Evolutionary conservation across 2,113 vertebrate species (phyloP).

Genomic region (Candoia aspera): DNA sequence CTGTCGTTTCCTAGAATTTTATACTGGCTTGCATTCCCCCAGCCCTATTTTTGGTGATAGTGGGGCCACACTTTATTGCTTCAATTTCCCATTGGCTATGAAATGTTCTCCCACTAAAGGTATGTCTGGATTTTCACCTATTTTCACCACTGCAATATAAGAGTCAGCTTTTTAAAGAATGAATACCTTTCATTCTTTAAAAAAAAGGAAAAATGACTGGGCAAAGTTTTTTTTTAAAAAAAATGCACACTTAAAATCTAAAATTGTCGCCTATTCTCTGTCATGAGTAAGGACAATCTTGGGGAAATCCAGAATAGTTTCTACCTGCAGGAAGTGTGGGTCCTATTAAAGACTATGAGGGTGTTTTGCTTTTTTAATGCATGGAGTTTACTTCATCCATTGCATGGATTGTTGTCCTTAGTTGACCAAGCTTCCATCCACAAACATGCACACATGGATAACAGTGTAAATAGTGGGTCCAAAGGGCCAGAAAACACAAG

Average conservation of each 20-base stretch:
- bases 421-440: background rate
- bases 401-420: background rate
- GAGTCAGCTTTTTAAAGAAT: background rate
- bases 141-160: background rate
- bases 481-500: background rate
- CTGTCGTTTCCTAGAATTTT: constrained; percentile 1
- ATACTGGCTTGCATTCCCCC: background rate
- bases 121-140: background rate
- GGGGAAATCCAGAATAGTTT: background rate
- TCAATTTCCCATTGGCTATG: background rate
- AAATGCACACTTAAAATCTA: background rate
- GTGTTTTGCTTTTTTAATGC: background rate
- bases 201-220: background rate
- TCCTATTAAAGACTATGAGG: background rate
- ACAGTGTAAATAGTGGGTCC: background rate
- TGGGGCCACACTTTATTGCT: background rate
- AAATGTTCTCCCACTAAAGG: background rate
- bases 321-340: background rate
- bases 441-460: no score
- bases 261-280: background rate
- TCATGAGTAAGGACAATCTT: no score
- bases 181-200: background rate
- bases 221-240: background rate
- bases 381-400: background rate
- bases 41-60: background rate